Percentiles rank a stretch among this genome's conserved stretches.
Evolutionary conservation across 2,797 vertebrate genomes (phyloP).

Genomic region (Alcedo atthis): DNA sequence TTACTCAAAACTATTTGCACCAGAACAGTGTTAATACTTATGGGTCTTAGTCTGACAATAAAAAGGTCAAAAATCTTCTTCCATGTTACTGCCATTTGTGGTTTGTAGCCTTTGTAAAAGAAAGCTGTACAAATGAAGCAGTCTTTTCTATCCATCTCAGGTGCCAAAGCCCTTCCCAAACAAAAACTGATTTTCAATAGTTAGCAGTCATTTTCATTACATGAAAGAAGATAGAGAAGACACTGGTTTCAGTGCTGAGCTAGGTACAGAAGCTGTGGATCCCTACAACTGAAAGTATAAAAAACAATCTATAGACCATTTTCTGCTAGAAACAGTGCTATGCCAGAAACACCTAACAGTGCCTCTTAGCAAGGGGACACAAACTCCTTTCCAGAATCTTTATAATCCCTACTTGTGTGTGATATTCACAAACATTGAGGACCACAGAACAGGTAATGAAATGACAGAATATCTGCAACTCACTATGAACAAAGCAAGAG

Average conservation of each 20-base stretch:
- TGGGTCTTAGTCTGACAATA: background rate
- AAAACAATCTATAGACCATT: background rate
- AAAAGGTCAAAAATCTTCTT: background rate
- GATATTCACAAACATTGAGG: background rate
- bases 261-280: background rate
- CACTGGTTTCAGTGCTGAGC: background rate
- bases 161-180: background rate
- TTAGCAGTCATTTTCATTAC: background rate
- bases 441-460: too few relatives aligned
- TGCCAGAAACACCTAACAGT: background rate
- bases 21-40: slow-evolving; percentile 1
- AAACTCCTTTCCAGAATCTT: background rate
- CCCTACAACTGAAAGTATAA: background rate
- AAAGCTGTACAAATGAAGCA: background rate
- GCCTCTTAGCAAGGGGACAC: background rate
- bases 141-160: background rate
- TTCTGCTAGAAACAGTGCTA: background rate
- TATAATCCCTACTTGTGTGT: background rate
- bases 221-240: background rate
- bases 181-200: rapidly evolving
- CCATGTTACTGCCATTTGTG: background rate
- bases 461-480: background rate
- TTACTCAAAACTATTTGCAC: background rate
- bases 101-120: background rate
- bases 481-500: background rate